Evolutionary conservation across 2,113 vertebrate genomes (phyloP), one percentile per base, ranked within the genome.

Genomic region (Callorhinus ursinus): DNA sequence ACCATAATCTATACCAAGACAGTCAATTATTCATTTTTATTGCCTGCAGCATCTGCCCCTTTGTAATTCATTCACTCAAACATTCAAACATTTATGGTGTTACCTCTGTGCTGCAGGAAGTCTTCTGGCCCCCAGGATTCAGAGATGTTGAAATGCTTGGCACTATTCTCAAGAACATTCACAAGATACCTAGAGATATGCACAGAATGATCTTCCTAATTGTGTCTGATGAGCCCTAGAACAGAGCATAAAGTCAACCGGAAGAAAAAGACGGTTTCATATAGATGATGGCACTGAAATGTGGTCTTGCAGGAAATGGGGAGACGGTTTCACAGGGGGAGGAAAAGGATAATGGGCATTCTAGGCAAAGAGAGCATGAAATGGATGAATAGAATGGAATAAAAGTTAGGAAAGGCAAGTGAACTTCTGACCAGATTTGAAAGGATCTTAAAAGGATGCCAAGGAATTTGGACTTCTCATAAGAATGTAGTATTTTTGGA

Each of bases 401-500:
- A 24, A 1, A 83, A 92, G 11, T 46, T 36, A 67, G 24, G 21
- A 33, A 19, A 80, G n/a, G 61, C 82, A 57, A 89, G n/a, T 77
- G 13, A 93, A 77, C 7, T 10, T 76, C 39, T 59, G n/a, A 8
- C 36, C 33, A 42, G 46, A 87, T 61, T 63, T 49, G 49, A 81
- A 86, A 74, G 26, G 53, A 19, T 95, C 53, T 82, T 82, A 77
- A 53, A 92, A 85, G 42, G 36, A 59, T 36, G 21, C 28, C 53
- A 79, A 65, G 28, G 36, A 83, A 76, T 84, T 53, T 57, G 46
- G 46, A 89, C 16, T 69, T 86, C 59, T 80, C 24, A 61, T 3
- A 93, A 96, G 72, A 19, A 90, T 0, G 90, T 61, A 79, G 76
- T 72, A 76, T 80, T 90, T 94, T 85, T 67, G 76, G 46, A 46